A percentile compares a stretch with the other conserved stretches of the same genome.
Evolutionary conservation across 1,140 invertebrate species (phyloP).

Genomic region (Cyrtorhinus lividipennis): DNA sequence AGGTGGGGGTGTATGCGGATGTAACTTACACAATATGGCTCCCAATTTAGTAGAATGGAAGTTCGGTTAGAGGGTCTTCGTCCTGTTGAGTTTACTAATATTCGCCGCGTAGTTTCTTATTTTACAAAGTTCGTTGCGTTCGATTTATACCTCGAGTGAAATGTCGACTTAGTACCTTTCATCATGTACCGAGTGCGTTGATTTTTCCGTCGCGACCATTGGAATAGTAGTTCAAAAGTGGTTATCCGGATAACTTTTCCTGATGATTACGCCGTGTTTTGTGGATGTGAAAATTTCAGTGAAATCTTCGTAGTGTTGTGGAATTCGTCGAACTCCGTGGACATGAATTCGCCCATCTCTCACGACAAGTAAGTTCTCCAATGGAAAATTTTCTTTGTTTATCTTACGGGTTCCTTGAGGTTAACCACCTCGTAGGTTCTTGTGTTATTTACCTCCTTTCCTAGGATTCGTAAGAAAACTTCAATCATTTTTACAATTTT

Average conservation of each 20-base stretch:
- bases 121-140: too few relatives aligned
- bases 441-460: constrained; percentile 11
- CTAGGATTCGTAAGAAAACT: constrained; percentile 14
- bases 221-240: too few relatives aligned
- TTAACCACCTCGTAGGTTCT: neutral
- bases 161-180: too few relatives aligned
- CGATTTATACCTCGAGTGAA: too few relatives aligned
- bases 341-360: neutral
- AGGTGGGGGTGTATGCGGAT: constrained; percentile 3
- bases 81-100: too few relatives aligned
- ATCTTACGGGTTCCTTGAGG: neutral
- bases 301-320: neutral
- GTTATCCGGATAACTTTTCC: too few relatives aligned
- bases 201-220: too few relatives aligned
- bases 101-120: too few relatives aligned
- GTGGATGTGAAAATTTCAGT: neutral
- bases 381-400: neutral
- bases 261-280: too few relatives aligned
- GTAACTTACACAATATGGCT: constrained; percentile 8
- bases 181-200: too few relatives aligned
- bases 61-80: neutral
- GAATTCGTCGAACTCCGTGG: neutral
- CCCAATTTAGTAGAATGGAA: constrained; percentile 8
- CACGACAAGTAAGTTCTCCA: constrained; percentile 3
- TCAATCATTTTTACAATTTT: too few relatives aligned